phyloP scores from a whole-genome alignment of 92 coral and sea anemone species.

The Chrysogorgia sp. region DNA sequence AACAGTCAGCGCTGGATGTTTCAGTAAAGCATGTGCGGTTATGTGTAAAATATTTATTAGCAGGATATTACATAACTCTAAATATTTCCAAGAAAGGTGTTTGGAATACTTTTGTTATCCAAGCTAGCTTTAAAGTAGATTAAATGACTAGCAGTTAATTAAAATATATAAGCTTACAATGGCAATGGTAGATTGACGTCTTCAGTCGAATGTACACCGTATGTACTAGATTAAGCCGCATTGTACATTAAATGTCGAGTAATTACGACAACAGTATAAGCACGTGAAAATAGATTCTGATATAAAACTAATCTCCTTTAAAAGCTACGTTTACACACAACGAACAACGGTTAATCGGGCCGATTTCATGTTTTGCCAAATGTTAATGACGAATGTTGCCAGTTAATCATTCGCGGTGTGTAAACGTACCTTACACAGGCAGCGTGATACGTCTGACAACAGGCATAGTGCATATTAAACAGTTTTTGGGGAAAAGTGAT shows the following conservation, averaged over 20 bases:
- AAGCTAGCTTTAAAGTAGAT: slow-evolving; percentile 50
- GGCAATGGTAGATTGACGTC: not conserved
- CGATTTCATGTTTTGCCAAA: no score
- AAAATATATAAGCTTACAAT: not conserved
- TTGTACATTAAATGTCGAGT: no score
- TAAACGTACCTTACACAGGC: no score
- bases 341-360: no score
- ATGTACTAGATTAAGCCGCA: no score
- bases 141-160: no score
- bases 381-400: no score
- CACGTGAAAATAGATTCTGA: no score
- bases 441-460: not conserved
- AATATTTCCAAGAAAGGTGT: slow-evolving; percentile 39
- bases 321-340: no score
- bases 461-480: not conserved
- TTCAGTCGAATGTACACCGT: not conserved
- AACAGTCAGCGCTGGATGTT: slow-evolving; percentile 37
- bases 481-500: not conserved
- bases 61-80: slow-evolving; percentile 51
- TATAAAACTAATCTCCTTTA: no score
- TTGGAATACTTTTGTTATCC: slow-evolving; percentile 38
- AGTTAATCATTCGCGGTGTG: no score
- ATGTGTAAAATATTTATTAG: slow-evolving; percentile 36
- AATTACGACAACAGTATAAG: no score
- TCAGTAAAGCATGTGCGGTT: slow-evolving; percentile 33